A percentile compares a stretch with the other conserved stretches of the same genome.
Evolutionary conservation across 1,140 invertebrate genomes (phyloP).

Genomic region (Dendrolimus punctatus): DNA sequence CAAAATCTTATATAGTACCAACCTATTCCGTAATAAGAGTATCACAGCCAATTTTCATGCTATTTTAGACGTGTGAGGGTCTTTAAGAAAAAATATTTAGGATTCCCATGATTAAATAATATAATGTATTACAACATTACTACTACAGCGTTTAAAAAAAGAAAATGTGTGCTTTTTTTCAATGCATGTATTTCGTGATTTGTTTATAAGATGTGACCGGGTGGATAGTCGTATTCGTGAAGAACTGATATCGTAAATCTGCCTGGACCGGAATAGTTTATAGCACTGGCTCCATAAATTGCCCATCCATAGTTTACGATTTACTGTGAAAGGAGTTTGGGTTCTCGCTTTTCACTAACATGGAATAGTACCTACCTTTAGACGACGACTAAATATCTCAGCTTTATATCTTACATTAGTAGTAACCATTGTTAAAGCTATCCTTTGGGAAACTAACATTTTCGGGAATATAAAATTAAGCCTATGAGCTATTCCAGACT

Average conservation of each 20-base stretch:
- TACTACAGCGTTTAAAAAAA: too few species aligned
- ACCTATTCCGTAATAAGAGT: too few species aligned
- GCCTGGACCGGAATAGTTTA: constrained; percentile 51
- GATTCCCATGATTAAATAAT: too few species aligned
- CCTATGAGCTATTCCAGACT: too few species aligned
- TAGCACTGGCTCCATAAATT: constrained; percentile 61
- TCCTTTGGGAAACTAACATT: too few species aligned
- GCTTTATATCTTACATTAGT: constrained; percentile 5
- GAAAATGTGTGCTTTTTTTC: neutral
- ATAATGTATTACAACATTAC: too few species aligned
- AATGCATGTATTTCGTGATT: constrained; percentile 14
- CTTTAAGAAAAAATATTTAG: too few species aligned
- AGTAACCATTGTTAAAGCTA: neutral
- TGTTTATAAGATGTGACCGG: constrained; percentile 28
- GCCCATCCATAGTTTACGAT: constrained; percentile 64
- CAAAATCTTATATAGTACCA: too few species aligned
- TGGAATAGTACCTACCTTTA: constrained; percentile 5
- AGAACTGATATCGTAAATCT: constrained; percentile 55
- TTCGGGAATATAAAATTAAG: too few species aligned
- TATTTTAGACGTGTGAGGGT: too few species aligned
- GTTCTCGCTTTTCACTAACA: constrained; percentile 26
- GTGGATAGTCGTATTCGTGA: constrained; percentile 46
- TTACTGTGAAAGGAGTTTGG: constrained; percentile 44
- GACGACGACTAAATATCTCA: neutral
- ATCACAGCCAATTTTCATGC: too few species aligned